phyloP scores from a whole-genome alignment of 2,888 invertebrate species.

The Rhimphoctona megacephalus region DNA sequence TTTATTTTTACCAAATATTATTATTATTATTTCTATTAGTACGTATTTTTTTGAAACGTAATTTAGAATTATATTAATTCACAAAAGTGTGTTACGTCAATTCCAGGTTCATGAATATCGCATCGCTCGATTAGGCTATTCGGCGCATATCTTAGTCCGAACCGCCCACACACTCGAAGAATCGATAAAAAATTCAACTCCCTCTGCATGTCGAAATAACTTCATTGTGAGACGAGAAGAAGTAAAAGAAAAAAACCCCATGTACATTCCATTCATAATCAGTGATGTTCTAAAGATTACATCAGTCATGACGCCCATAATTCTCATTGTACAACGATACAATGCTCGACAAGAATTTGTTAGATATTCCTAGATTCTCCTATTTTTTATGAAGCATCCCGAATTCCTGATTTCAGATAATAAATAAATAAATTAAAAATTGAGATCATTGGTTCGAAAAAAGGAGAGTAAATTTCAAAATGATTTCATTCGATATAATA shows the following conservation, averaged over 20 bases:
- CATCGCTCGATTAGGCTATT: neutral
- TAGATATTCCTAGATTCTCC: neutral
- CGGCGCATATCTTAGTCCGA: neutral
- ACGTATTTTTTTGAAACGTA: neutral
- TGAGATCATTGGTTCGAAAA: neutral
- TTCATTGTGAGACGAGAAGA: neutral
- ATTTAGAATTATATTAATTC: neutral
- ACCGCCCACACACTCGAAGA: neutral
- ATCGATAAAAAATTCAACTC: conserved; percentile 17
- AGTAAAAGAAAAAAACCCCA: neutral
- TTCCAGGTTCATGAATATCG: conserved; percentile 4
- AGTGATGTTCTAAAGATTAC: conserved; percentile 11
- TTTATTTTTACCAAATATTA: neutral
- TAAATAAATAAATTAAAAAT: neutral
- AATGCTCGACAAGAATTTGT: neutral
- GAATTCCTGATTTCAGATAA: neutral
- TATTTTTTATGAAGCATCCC: neutral
- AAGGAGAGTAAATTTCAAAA: neutral
- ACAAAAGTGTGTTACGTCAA: neutral
- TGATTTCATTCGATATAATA: neutral
- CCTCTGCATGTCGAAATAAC: conserved; percentile 8
- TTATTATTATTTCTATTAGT: neutral
- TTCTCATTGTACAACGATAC: neutral
- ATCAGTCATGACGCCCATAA: conserved; percentile 11
- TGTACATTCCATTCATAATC: conserved; percentile 11